These are phyloP conservation scores for Fragum whitleyi DNA, from an alignment of 2,888 invertebrate genomes.

Conservation along the genomic window DNA sequence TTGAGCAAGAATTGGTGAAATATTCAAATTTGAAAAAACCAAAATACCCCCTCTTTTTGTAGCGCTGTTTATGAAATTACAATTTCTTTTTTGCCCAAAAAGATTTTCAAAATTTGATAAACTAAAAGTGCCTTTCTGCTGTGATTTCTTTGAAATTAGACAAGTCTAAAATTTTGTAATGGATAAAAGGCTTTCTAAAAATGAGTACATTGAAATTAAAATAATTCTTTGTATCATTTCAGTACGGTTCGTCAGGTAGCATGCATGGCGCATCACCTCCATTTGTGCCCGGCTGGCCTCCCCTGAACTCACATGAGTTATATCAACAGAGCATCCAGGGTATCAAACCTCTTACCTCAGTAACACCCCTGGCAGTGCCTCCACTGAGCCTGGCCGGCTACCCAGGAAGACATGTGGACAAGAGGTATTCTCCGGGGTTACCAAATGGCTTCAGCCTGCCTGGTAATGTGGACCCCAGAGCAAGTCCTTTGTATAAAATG, in stretches of 20 bases:
- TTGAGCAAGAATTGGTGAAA: too few relatives aligned
- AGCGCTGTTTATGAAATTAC: too few relatives aligned
- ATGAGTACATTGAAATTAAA: too few relatives aligned
- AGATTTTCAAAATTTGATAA: too few relatives aligned
- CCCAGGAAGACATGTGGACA: not conserved
- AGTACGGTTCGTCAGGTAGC: slow-evolving; percentile 51
- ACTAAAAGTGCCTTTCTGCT: too few relatives aligned
- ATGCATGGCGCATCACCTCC: slow-evolving; percentile 62
- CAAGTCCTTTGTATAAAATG: not conserved
- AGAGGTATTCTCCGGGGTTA: not conserved
- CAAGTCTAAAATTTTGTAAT: too few relatives aligned
- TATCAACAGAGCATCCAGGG: slow-evolving; percentile 40
- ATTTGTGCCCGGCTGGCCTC: slow-evolving; percentile 56
- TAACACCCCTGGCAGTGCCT: not conserved
- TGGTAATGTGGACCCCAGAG: not conserved
- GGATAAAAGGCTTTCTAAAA: too few relatives aligned
- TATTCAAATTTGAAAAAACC: too few relatives aligned
- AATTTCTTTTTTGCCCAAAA: too few relatives aligned
- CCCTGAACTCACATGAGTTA: slow-evolving; percentile 34
- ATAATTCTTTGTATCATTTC: too few relatives aligned
- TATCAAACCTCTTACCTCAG: slow-evolving; percentile 32
- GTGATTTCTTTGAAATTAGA: too few relatives aligned
- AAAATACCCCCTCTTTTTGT: too few relatives aligned
- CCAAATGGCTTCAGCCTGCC: not conserved
- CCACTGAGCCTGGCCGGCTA: not conserved